phyloP scores from a whole-genome alignment of 2,113 vertebrate species.

The Rhabdornis inornatus region DNA sequence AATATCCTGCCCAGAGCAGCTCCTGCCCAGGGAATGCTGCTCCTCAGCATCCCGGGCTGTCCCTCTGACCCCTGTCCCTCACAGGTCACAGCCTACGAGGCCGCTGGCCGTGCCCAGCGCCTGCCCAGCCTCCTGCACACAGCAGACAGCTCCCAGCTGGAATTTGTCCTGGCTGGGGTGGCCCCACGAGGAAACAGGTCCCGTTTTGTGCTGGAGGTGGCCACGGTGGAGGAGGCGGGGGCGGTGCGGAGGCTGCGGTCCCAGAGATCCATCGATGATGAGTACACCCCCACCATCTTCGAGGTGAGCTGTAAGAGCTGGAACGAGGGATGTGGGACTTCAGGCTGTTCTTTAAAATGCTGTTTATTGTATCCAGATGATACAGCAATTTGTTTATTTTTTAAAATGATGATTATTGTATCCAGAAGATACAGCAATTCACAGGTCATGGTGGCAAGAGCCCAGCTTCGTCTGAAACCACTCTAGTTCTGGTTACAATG shows the following conservation, averaged over 20 bases:
- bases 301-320: slow-evolving; percentile 69
- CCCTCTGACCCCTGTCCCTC: neutral
- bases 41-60: fast-evolving
- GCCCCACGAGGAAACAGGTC: slow-evolving; percentile 70
- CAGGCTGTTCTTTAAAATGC: too few relatives aligned
- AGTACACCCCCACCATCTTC: slow-evolving; percentile 88
- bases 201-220: slow-evolving; percentile 81
- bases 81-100: slow-evolving; percentile 81
- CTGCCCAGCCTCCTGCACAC: slow-evolving; percentile 87
- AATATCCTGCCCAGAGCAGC: fast-evolving
- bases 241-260: slow-evolving; percentile 28
- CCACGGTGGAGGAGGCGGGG: slow-evolving; percentile 56
- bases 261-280: slow-evolving; percentile 82
- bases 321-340: too few relatives aligned
- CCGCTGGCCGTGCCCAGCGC: slow-evolving; percentile 38
- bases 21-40: fast-evolving
- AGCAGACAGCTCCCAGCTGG: slow-evolving; percentile 82
- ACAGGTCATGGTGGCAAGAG: too few relatives aligned
- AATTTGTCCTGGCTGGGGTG: slow-evolving; percentile 71
- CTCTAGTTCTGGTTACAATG: too few relatives aligned
- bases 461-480: too few relatives aligned
- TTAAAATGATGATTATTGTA: too few relatives aligned
- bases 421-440: too few relatives aligned
- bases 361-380: too few relatives aligned
- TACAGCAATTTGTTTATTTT: too few relatives aligned